Base-by-base conservation (phyloP, 2,113 vertebrate genomes). In the Ammodramus savannarum region DNA sequence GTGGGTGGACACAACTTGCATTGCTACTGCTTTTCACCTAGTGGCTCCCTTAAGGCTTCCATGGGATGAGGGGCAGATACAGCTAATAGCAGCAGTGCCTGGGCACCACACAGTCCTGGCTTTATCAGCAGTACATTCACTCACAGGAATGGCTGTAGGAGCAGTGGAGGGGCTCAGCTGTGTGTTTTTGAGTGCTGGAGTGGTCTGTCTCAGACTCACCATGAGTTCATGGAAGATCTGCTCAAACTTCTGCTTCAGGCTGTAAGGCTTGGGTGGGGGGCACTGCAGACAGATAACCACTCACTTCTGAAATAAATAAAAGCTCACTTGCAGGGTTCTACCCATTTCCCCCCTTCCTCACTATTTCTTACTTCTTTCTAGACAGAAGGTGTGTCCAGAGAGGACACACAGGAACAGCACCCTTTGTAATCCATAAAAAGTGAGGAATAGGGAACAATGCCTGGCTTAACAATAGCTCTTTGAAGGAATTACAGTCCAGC, bases 211-310 rank as follows among this genome's bases (percentile, higher is more conserved):
- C 36, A 51, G 34, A 46, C 67, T 85, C 43, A 26, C 58, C 0
- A 0, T 79, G 71, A 83, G 62, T 46, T 81, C 74, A 39, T 55
- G 71, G 49, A 66, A 69, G 67, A 66, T 57, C 34, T 87, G 67
- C 89, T 77, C 7, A 9, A 41, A 76, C 34, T 79, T n/a, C n/a
- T 39, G 39, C 31, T 68, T 83, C 46, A 36, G 41, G 8, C 59
- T 87, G 8, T 36, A 39, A 51, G 63, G 27, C 20, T 54, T 36
- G 49, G 39, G 15, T 54, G 44, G 79, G 81, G 43, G 81, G 38
- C 48, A 51, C 16, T 0, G 0, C 16, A 31, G 49, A 12, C 0
- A 0, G 52, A 21, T 57, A 78, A 38, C 65, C 3, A 2, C 48
- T 74, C 59, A 7, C 31, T 88, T 57, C 39, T 85, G 66, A 61